These are phyloP conservation scores for Centropus bengalensis DNA, from an alignment of 2,113 vertebrate genomes.

Conservation along the genomic window DNA sequence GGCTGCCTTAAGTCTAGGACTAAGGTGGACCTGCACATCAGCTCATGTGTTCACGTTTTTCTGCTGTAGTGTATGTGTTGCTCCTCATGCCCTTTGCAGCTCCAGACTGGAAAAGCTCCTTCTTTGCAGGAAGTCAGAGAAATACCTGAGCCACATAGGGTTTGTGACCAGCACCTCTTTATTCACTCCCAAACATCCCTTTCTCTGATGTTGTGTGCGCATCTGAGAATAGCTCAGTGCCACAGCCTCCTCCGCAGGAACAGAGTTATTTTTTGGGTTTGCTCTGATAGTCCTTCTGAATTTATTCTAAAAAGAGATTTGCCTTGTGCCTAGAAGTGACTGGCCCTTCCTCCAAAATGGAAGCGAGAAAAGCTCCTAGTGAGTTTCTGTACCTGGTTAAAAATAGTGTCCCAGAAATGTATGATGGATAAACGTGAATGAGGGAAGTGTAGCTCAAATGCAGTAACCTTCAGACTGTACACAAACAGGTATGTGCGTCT, in stretches of 20 bases:
- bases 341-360: conserved; percentile 23
- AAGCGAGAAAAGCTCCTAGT: neutral
- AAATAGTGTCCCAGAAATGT: neutral
- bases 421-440: conserved; percentile 32
- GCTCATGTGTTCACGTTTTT: accelerated
- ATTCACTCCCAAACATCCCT: neutral
- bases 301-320: conserved; percentile 29
- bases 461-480: neutral
- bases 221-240: conserved; percentile 17
- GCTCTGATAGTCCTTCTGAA: conserved; percentile 19
- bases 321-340: conserved; percentile 1
- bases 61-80: accelerated
- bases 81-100: neutral
- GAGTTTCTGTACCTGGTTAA: conserved; percentile 5
- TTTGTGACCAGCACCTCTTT: neutral
- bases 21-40: neutral
- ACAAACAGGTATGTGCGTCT: neutral
- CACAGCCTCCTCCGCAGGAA: neutral
- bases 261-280: conserved; percentile 23
- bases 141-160: neutral
- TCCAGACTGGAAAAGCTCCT: neutral
- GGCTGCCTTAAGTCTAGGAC: neutral
- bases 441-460: neutral
- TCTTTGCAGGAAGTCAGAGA: neutral
- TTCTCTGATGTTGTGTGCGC: accelerated